Evolutionary conservation across 2,113 vertebrate genomes (phyloP), one percentile per base, ranked within the genome.

Genomic region (Stigmatopora argus): DNA sequence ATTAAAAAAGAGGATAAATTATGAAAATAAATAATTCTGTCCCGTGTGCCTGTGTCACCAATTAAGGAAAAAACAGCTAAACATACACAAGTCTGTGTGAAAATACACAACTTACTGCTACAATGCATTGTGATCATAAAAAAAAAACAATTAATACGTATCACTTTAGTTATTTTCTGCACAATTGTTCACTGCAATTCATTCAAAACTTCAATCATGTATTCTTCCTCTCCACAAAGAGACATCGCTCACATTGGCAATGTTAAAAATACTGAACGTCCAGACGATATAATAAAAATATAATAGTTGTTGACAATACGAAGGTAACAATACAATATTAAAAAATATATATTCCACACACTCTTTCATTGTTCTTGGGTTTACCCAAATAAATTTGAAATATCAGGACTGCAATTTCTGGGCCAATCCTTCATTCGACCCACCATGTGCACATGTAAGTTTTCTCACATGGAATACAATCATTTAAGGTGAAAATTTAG

Each of bases 21-120:
- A 87, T 78, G 66, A 88, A 88, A 89, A 90, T 87, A 90, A 86
- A 90, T 90, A 86, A 51, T 70, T 78, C 49, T 86, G 82, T 88
- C 73, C 77, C 82, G 69, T 55, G 77, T 73, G 52, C 70, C 45
- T 72, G 56, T 77, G 77, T 69, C 74, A 52, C 75, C 61, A 76
- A 74, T 77, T 65, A 64, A 84, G 70, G 63, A 62, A 72, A 78
- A 77, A 68, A 64, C 34, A 56, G 6, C 38, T 31, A 3, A 41
- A 68, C 65, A 49, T 63, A 64, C 51, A 71, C 21, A 53, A 64
- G 58, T 73, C 56, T 17, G 61, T 35, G 74, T 59, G 74, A 73
- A 78, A 64, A 21, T 18, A 74, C 57, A 23, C 12, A 9, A 68
- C 10, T 58, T 56, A 55, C 31, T 34, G 18, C 65, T 64, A 41